These are phyloP conservation scores for Dendrolimus houi DNA, from an alignment of 2,888 invertebrate genomes.

Conservation along the genomic window DNA sequence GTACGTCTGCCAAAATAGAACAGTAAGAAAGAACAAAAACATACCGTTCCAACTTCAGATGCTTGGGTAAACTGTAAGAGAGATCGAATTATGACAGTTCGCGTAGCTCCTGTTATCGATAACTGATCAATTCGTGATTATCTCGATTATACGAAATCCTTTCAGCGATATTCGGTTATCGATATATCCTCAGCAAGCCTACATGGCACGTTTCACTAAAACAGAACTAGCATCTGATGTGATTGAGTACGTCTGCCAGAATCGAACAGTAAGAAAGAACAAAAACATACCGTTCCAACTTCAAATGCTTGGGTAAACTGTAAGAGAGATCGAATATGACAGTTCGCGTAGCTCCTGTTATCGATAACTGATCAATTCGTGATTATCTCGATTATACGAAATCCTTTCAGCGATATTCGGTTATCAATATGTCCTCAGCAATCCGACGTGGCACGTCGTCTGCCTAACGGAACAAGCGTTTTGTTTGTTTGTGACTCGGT, in stretches of 20 bases:
- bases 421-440: neutral
- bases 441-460: neutral
- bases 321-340: no score
- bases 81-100: no score
- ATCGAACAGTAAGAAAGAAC: no score
- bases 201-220: neutral
- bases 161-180: neutral
- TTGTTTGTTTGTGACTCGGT: slow-evolving; percentile 37
- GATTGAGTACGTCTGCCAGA: no score
- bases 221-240: slow-evolving; percentile 13
- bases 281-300: no score
- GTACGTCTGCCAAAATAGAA: no score
- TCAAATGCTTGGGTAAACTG: no score
- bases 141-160: neutral
- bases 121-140: neutral
- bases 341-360: no score
- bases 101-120: no score
- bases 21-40: no score
- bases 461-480: slow-evolving; percentile 10
- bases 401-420: neutral
- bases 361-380: neutral
- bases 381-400: neutral
- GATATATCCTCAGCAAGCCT: neutral
- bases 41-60: no score
- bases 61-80: no score